A percentile compares a stretch with the other conserved stretches of the same genome.
Conservation (phyloP, 2,797 vertebrate genomes). For the Lophura swinhoii region DNA sequence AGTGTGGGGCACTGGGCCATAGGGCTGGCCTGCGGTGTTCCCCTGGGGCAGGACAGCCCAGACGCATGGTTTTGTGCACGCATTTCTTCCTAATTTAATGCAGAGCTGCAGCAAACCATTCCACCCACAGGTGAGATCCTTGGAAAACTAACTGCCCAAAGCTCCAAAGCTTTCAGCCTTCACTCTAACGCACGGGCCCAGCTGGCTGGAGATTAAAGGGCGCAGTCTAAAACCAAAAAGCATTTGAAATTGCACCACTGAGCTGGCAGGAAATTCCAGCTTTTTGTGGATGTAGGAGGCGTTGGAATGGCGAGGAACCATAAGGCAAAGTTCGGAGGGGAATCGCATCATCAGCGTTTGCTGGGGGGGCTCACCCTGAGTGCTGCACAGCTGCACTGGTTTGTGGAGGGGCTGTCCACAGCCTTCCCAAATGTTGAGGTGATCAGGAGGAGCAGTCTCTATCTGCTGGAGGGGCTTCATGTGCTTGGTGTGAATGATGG, state of each 20-base stretch:
- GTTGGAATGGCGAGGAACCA: conserved; percentile 41
- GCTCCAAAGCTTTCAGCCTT: conserved; percentile 68
- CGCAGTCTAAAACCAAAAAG: conserved; percentile 57
- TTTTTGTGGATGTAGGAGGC: conserved; percentile 67
- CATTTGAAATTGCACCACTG: conserved; percentile 68
- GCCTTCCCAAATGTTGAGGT: background rate
- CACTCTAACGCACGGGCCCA: conserved; percentile 61
- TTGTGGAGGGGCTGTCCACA: background rate
- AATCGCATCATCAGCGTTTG: conserved; percentile 37
- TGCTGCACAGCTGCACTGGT: background rate
- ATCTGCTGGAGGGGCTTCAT: background rate
- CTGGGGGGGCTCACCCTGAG: background rate
- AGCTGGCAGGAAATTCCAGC: conserved; percentile 77
- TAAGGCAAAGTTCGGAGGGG: conserved; percentile 30
- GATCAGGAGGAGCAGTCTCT: background rate
- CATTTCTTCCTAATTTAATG: conserved; percentile 27
- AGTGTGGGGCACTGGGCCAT: background rate
- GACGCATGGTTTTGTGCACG: background rate
- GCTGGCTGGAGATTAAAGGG: conserved; percentile 77
- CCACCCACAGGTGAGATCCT: conserved; percentile 69
- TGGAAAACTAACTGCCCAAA: conserved; percentile 66
- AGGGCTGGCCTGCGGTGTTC: background rate
- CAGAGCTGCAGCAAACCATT: conserved; percentile 51
- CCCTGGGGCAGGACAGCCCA: background rate
- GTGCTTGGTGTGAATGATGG: conserved; percentile 30